A percentile compares a stretch with the other conserved stretches of the same genome.
Conservation (phyloP, 1,140 invertebrate species). For the Musca vetustissima region DNA sequence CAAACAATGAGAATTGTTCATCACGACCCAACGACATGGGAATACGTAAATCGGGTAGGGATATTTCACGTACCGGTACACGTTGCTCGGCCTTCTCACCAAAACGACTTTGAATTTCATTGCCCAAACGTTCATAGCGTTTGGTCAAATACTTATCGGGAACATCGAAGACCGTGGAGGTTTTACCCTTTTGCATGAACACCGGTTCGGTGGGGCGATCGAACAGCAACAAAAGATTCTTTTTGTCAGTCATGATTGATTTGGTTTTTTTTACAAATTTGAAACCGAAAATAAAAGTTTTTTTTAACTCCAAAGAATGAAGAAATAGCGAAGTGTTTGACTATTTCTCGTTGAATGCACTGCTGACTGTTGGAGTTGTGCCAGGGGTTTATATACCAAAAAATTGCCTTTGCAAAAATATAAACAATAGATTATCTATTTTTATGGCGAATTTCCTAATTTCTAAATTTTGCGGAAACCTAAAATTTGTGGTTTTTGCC, state of each 20-base stretch:
- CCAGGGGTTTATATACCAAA: neutral
- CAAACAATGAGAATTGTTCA: slow-evolving; percentile 74
- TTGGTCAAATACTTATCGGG: slow-evolving; percentile 66
- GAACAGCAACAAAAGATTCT: slow-evolving; percentile 64
- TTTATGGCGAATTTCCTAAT: too few relatives aligned
- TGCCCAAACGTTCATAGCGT: slow-evolving; percentile 62
- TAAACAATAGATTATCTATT: too few relatives aligned
- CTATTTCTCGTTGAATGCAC: neutral
- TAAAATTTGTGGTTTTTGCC: too few relatives aligned
- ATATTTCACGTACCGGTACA: slow-evolving; percentile 66
- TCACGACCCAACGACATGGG: slow-evolving; percentile 67
- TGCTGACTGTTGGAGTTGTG: neutral
- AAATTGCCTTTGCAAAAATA: neutral
- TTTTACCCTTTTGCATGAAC: slow-evolving; percentile 69
- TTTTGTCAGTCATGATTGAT: slow-evolving; percentile 50
- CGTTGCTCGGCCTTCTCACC: slow-evolving; percentile 59
- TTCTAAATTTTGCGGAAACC: too few relatives aligned
- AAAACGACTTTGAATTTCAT: slow-evolving; percentile 59
- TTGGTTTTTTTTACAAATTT: neutral
- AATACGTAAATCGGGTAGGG: slow-evolving; percentile 67
- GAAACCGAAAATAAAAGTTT: neutral
- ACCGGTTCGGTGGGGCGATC: slow-evolving; percentile 76
- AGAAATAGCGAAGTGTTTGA: neutral
- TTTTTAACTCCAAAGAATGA: too few relatives aligned
- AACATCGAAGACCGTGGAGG: slow-evolving; percentile 63